Conservation (phyloP, 2,888 invertebrate genomes). For the Calameuta filiformis region DNA sequence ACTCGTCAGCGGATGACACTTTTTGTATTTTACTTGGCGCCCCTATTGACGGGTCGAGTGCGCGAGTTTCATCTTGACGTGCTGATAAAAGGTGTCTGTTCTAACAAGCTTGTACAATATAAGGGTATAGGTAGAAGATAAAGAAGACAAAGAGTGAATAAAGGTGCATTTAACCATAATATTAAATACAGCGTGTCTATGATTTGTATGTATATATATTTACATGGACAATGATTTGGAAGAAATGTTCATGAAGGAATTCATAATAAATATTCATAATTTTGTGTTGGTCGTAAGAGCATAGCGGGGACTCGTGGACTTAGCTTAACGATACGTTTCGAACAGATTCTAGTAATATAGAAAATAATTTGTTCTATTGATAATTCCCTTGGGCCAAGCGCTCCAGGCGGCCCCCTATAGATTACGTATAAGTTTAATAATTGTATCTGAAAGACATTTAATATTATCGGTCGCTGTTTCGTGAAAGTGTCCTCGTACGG, state of each 20-base stretch:
- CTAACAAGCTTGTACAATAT: background rate
- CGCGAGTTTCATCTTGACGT: background rate
- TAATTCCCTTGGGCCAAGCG: background rate
- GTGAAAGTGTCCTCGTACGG: background rate
- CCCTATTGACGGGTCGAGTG: background rate
- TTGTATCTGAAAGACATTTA: background rate
- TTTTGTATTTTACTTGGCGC: background rate
- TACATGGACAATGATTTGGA: background rate
- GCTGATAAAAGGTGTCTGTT: background rate
- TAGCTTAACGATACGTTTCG: background rate
- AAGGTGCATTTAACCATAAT: background rate
- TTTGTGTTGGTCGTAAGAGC: background rate
- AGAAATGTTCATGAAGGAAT: background rate
- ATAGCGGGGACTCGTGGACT: background rate
- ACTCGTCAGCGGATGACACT: background rate
- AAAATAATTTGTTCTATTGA: background rate
- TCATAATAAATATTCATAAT: background rate
- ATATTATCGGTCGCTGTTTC: background rate
- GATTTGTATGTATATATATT: no score
- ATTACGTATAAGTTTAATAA: background rate
- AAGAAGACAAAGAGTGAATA: background rate
- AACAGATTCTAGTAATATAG: background rate
- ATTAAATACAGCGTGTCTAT: no score
- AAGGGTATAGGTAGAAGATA: background rate
- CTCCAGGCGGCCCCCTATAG: background rate